phyloP scores from a whole-genome alignment of 2,113 vertebrate species.

The Clarias batrachus region DNA sequence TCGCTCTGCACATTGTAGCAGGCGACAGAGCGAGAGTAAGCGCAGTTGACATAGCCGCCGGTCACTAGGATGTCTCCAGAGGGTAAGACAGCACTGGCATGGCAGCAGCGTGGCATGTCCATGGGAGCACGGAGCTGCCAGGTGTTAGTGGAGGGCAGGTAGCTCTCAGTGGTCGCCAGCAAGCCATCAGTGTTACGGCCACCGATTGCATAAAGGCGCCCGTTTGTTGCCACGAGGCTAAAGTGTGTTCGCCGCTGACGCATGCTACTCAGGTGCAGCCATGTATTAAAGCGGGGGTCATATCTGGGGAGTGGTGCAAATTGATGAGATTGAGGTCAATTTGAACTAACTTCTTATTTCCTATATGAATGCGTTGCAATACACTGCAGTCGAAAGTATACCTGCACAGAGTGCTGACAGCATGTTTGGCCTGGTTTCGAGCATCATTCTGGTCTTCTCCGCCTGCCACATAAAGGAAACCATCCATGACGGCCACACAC shows the following conservation, averaged over 20 bases:
- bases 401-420: conserved; percentile 81
- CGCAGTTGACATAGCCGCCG: conserved; percentile 79
- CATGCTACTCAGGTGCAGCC: conserved; percentile 83
- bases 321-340: background rate
- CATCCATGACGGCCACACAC: conserved; percentile 82
- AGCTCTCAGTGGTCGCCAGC: conserved; percentile 77
- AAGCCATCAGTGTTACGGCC: conserved; percentile 76
- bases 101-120: conserved; percentile 81
- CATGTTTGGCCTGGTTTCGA: conserved; percentile 83
- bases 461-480: conserved; percentile 80
- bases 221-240: conserved; percentile 74
- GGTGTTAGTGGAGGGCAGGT: conserved; percentile 77
- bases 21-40: conserved; percentile 76
- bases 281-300: conserved; percentile 81
- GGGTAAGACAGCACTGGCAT: conserved; percentile 72
- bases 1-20: conserved; percentile 70
- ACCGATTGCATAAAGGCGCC: conserved; percentile 77
- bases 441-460: conserved; percentile 85
- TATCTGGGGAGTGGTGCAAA: conserved; percentile 65
- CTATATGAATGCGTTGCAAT: background rate
- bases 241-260: conserved; percentile 81
- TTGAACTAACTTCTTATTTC: background rate
- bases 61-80: conserved; percentile 76
- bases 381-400: conserved; percentile 38
- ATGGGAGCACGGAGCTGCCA: conserved; percentile 78